Evolutionary conservation across 2,797 vertebrate genomes (phyloP), one percentile per base, ranked within the genome.

Genomic region (Myripristis murdjan): DNA sequence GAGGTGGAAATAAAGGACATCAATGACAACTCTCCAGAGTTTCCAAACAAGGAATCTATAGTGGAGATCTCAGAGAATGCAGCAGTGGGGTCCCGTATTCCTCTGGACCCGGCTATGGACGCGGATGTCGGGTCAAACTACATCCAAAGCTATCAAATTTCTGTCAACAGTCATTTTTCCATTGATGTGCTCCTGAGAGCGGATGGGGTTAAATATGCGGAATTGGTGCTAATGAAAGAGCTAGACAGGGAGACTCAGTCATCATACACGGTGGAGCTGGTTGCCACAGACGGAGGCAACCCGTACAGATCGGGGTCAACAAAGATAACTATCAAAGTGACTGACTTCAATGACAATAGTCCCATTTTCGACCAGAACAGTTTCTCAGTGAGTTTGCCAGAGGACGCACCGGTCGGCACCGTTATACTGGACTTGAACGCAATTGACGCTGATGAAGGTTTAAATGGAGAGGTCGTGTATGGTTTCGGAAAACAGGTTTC

Each of bases 271-370:
- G 89, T 99, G 84, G 95, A 97, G 71, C 94, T 99, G 77, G 95
- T 97, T 58, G 98, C 97, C 73, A 94, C 94, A 55, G 98, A 99
- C 6, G 97, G 97, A 0, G 97, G 98, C 2, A 94, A 91, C 48
- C 97, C 97, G 0, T 76, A 89, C 0, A 94, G 95, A 70, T 95
- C 96, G 0, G 96, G 97, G 44, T 96, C 95, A 0, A 96, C 96
- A 8, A 95, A 95, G 0, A 94, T 99, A 68, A 95, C 94, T 0
- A 92, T 99, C 10, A 95, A 94, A 0, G 97, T 99, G 66, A 95
- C 96, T 1, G 98, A 99, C 14, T 97, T 96, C 70, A 99, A 99
- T 0, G 97, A 99, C 92, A 98, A 99, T 81, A 96, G 95, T 54
- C 97, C 97, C 0, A 89, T 95, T 73, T 99, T 99, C 46, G 95